These are phyloP conservation scores for Fissipunctia ypsillon DNA, from an alignment of 2,888 invertebrate genomes.

Conservation along the genomic window DNA sequence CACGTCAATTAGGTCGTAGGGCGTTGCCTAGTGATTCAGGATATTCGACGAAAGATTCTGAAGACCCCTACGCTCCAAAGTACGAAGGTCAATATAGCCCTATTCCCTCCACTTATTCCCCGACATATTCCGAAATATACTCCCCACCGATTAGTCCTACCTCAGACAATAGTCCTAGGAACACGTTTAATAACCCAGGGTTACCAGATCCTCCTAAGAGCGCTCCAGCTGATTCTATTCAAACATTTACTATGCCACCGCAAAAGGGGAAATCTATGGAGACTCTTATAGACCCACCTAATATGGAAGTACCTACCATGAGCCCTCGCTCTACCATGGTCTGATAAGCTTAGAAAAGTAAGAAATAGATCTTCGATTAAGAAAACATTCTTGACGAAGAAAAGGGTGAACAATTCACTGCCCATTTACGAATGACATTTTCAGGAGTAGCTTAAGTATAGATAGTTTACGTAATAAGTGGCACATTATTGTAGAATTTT, in stretches of 20 bases:
- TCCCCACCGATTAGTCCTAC: constrained; percentile 88
- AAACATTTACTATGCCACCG: constrained; percentile 86
- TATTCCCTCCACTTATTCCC: constrained; percentile 86
- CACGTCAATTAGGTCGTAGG: constrained; percentile 91
- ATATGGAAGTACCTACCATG: constrained; percentile 80
- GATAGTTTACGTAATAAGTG: constrained; percentile 51
- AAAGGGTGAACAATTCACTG: constrained; percentile 70
- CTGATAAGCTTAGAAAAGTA: constrained; percentile 63
- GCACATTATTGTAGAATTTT: constrained; percentile 70
- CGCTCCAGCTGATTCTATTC: constrained; percentile 84
- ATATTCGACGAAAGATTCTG: constrained; percentile 86
- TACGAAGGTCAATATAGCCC: constrained; percentile 86
- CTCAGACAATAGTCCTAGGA: constrained; percentile 85
- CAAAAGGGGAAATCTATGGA: constrained; percentile 86
- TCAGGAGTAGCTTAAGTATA: constrained; percentile 59
- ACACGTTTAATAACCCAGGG: constrained; percentile 82
- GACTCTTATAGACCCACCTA: constrained; percentile 86
- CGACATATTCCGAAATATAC: constrained; percentile 89
- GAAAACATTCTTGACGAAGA: neutral
- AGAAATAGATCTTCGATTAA: constrained; percentile 26
- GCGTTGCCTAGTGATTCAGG: constrained; percentile 89
- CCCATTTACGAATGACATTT: constrained; percentile 73
- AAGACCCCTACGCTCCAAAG: constrained; percentile 85
- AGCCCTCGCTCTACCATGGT: constrained; percentile 89
- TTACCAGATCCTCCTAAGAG: constrained; percentile 85